Percentiles rank a stretch among this genome's conserved stretches.
These are phyloP conservation scores for Schizopygopsis pylzovi DNA, from an alignment of 2,797 vertebrate genomes.

Conservation along the genomic window DNA sequence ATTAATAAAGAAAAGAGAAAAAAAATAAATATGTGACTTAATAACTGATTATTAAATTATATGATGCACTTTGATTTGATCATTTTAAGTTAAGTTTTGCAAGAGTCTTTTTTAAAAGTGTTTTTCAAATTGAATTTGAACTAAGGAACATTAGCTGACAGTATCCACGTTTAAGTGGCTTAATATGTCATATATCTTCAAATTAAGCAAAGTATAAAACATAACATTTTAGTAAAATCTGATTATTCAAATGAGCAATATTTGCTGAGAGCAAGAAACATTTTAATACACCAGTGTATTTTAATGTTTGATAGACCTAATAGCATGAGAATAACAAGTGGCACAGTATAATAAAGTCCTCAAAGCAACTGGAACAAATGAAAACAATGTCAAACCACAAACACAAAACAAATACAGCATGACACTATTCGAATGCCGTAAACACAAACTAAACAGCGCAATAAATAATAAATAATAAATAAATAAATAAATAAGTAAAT, in stretches of 20 bases:
- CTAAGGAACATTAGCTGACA: not conserved
- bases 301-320: not conserved
- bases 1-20: not conserved
- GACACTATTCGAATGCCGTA: not conserved
- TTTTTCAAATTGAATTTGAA: not conserved
- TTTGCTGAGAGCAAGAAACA: not conserved
- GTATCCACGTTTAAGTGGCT: not conserved
- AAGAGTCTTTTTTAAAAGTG: not conserved
- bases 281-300: not conserved
- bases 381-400: not conserved
- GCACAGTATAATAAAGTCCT: not conserved
- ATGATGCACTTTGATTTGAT: not conserved
- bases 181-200: not conserved
- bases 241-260: not conserved
- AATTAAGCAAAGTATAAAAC: not conserved
- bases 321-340: not conserved
- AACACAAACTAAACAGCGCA: not conserved
- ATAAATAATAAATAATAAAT: too few species aligned
- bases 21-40: not conserved
- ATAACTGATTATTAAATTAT: not conserved
- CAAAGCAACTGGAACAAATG: not conserved
- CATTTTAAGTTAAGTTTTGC: not conserved
- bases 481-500: too few species aligned
- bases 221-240: not conserved
- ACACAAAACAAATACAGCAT: not conserved